Conservation (phyloP, 2,888 invertebrate genomes). For the Agrochola macilenta region DNA sequence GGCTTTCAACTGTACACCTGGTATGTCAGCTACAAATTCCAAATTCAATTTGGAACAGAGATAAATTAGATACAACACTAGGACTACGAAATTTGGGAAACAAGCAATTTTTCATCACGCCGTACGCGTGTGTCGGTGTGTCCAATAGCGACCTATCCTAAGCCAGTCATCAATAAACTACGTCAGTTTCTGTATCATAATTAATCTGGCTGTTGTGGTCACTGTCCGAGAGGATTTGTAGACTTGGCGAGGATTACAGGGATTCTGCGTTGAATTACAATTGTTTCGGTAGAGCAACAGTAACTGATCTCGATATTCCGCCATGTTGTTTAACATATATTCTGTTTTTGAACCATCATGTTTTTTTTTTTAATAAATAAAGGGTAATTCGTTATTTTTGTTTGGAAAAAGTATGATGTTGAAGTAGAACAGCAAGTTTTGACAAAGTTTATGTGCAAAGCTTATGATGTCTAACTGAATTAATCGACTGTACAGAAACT, state of each 20-base stretch:
- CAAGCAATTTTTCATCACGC: conserved; percentile 38
- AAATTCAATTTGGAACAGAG: conserved; percentile 13
- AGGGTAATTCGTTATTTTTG: conserved; percentile 3
- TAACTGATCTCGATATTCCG: conserved; percentile 1
- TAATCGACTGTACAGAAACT: conserved; percentile 29
- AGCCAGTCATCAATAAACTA: conserved; percentile 62
- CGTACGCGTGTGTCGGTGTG: conserved; percentile 9
- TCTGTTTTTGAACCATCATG: conserved; percentile 5
- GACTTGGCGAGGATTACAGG: conserved; percentile 57
- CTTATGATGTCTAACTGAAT: conserved; percentile 30
- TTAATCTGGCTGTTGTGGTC: conserved; percentile 60
- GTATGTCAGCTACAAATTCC: conserved; percentile 12
- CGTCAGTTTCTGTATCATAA: conserved; percentile 63
- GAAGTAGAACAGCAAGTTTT: conserved; percentile 21
- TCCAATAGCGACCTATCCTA: conserved; percentile 15
- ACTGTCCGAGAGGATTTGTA: conserved; percentile 60
- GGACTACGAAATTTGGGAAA: conserved; percentile 11
- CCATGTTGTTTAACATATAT: background rate
- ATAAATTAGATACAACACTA: conserved; percentile 9
- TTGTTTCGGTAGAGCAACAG: conserved; percentile 10
- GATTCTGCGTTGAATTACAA: conserved; percentile 56
- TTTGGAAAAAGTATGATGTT: conserved; percentile 6
- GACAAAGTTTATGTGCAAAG: conserved; percentile 16
- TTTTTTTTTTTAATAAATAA: background rate
- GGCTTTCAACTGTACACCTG: background rate